Evolutionary conservation across 2,113 vertebrate genomes (phyloP).

Genomic region (Okapia johnstoni): DNA sequence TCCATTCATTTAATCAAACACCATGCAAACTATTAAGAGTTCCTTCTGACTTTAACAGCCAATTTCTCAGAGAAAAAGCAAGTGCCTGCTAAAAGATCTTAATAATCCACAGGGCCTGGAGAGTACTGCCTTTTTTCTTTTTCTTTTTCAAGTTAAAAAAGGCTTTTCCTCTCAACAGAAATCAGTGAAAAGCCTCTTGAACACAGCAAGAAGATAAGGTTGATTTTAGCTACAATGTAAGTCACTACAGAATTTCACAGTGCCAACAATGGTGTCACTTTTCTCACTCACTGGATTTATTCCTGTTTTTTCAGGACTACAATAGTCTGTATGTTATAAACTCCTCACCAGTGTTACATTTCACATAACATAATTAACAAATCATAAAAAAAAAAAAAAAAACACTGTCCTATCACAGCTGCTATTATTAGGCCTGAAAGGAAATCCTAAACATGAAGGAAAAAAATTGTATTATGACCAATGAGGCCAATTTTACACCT

Average conservation of each 20-base stretch:
- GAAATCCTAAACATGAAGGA: constrained; percentile 47
- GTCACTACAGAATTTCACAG: constrained; percentile 48
- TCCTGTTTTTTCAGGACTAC: constrained; percentile 50
- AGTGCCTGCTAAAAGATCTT: constrained; percentile 78
- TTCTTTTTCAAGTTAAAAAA: constrained; percentile 60
- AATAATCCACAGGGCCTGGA: constrained; percentile 74
- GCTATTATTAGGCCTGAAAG: neutral
- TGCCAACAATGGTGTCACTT: constrained; percentile 60
- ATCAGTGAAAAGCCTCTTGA: constrained; percentile 78
- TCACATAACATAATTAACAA: constrained; percentile 58
- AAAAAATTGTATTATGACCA: constrained; percentile 12
- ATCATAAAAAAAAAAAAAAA: constrained; percentile 12
- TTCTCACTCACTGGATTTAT: constrained; percentile 52
- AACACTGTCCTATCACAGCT: constrained; percentile 13
- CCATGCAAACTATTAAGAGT: constrained; percentile 71
- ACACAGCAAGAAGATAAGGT: constrained; percentile 71
- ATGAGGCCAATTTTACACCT: constrained; percentile 23
- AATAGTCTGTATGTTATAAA: constrained; percentile 32
- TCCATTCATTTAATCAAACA: constrained; percentile 78
- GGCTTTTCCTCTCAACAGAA: constrained; percentile 77
- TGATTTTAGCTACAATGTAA: constrained; percentile 62
- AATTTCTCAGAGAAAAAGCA: constrained; percentile 78
- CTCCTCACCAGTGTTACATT: neutral
- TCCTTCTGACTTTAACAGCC: constrained; percentile 75
- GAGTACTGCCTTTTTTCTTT: constrained; percentile 64